phyloP scores from a whole-genome alignment of 2,888 invertebrate species.

The Caenorhabditis sinica region DNA sequence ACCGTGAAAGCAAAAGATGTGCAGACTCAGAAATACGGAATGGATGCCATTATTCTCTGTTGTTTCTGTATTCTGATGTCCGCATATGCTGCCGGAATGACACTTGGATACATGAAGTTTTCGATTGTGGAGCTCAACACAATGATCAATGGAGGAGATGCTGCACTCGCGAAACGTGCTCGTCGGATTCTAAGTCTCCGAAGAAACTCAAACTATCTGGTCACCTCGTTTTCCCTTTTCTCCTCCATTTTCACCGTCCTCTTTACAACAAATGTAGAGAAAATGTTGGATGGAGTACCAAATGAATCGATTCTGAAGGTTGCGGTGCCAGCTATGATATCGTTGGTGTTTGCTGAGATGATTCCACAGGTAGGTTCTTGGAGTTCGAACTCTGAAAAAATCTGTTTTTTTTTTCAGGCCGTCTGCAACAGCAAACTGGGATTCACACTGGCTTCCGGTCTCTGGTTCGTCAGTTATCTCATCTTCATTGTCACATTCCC shows the following conservation, averaged over 20 bases:
- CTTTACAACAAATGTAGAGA: conserved; percentile 54
- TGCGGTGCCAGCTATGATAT: conserved; percentile 39
- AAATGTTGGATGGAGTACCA: conserved; percentile 41
- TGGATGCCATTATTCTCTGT: conserved; percentile 7
- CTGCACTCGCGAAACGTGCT: neutral
- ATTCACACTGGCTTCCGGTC: conserved; percentile 50
- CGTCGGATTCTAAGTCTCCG: neutral
- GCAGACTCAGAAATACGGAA: neutral
- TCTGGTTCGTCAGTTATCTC: conserved; percentile 53
- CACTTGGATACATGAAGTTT: conserved; percentile 63
- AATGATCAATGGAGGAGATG: conserved; percentile 44
- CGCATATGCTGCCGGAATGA: conserved; percentile 64
- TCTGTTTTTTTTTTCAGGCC: conserved; percentile 9
- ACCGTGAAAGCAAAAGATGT: neutral
- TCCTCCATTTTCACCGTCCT: conserved; percentile 56
- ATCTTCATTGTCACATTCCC: conserved; percentile 50
- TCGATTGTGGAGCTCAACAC: conserved; percentile 57
- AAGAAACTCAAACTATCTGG: conserved; percentile 55
- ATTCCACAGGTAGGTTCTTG: conserved; percentile 40
- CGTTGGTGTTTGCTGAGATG: conserved; percentile 56
- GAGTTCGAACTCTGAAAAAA: neutral
- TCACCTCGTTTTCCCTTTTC: conserved; percentile 55
- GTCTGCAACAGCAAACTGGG: conserved; percentile 63
- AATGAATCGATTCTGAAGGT: conserved; percentile 38
- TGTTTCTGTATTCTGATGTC: conserved; percentile 37